These are phyloP conservation scores for Equus quagga DNA, from an alignment of 2,113 vertebrate genomes.

Conservation along the genomic window DNA sequence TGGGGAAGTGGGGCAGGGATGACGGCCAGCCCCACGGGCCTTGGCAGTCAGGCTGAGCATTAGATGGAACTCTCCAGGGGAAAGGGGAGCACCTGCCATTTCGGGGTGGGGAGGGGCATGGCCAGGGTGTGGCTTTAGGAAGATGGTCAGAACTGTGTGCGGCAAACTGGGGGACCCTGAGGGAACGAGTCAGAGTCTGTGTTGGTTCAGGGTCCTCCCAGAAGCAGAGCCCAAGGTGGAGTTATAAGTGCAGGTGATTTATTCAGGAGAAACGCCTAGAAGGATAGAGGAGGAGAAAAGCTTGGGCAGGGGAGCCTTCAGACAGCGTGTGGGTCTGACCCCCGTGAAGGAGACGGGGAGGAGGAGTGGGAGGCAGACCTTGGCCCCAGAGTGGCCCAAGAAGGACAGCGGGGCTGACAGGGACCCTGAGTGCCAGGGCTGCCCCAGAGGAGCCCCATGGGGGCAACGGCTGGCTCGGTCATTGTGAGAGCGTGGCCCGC, in stretches of 20 bases:
- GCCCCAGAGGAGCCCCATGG: not conserved
- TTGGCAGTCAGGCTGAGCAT: not conserved
- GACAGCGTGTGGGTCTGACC: not conserved
- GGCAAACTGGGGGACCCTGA: not conserved
- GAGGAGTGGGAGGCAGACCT: no score
- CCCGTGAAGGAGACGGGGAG: no score
- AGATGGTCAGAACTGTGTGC: not conserved
- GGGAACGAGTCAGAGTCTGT: not conserved
- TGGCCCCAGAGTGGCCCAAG: not conserved
- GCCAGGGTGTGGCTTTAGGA: no score
- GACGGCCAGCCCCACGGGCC: fast-evolving
- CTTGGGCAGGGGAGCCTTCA: not conserved
- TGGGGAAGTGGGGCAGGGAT: not conserved
- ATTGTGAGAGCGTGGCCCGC: fast-evolving
- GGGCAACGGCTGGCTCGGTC: fast-evolving
- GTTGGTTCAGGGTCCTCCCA: not conserved
- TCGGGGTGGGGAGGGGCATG: fast-evolving
- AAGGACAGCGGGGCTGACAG: no score
- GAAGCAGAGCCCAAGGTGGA: not conserved
- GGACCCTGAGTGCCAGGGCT: not conserved
- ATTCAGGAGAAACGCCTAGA: not conserved
- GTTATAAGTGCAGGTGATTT: no score
- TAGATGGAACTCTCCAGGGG: no score
- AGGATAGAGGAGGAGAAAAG: not conserved
- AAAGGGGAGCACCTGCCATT: not conserved